Conservation (phyloP, 2,113 vertebrate genomes). For the Lynx canadensis region DNA sequence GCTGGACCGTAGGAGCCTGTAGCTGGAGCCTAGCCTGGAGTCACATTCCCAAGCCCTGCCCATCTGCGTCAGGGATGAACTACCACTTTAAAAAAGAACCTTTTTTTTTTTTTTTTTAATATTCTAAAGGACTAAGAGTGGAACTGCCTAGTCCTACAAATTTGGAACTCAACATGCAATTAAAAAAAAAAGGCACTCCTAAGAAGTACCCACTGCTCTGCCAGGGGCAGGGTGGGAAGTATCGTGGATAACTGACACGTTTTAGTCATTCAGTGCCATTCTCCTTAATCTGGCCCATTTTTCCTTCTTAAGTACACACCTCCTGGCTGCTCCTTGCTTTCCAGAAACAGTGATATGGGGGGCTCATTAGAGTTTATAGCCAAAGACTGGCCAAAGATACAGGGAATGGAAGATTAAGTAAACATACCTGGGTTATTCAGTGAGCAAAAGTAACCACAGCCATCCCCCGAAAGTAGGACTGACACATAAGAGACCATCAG, state of each 20-base stretch:
- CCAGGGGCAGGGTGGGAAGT: neutral
- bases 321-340: neutral
- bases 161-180: slow-evolving; percentile 21
- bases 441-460: neutral
- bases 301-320: neutral
- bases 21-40: neutral
- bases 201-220: neutral
- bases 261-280: neutral
- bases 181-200: neutral
- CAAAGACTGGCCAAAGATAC: neutral
- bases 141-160: neutral
- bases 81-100: neutral
- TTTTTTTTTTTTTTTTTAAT: neutral
- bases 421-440: fast-evolving
- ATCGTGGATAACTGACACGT: neutral
- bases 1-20: neutral
- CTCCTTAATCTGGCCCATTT: neutral
- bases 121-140: neutral
- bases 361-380: neutral
- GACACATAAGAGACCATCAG: neutral
- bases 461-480: neutral
- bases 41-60: neutral
- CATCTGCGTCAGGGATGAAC: neutral
- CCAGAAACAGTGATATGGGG: neutral
- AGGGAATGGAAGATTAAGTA: neutral